Evolutionary conservation across 2,888 invertebrate genomes (phyloP).

Genomic region (Cotesia congregata): DNA sequence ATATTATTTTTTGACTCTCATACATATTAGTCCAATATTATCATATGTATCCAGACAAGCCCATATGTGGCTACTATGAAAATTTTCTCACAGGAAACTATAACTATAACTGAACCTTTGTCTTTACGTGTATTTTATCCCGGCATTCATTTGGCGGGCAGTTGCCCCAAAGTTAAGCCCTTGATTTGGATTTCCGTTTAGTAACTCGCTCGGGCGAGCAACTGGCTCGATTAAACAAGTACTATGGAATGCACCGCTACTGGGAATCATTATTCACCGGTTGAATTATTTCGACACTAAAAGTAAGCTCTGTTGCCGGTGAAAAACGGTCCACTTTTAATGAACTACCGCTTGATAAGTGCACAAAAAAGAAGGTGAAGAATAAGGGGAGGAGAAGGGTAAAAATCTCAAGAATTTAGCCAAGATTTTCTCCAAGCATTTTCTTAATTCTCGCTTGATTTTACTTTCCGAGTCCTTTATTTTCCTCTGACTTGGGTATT

Average conservation of each 20-base stretch:
- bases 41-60: too few relatives aligned
- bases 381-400: background rate
- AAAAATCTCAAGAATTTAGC: background rate
- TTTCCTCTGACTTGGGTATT: background rate
- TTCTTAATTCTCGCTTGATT: background rate
- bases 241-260: slow-evolving; percentile 8
- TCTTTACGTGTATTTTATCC: background rate
- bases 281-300: background rate
- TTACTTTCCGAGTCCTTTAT: background rate
- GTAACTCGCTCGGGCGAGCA: slow-evolving; percentile 41
- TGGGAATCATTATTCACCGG: background rate
- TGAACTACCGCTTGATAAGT: background rate
- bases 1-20: too few relatives aligned
- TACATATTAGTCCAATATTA: too few relatives aligned
- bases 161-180: slow-evolving; percentile 39
- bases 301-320: background rate
- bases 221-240: slow-evolving; percentile 12
- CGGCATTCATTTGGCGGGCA: slow-evolving; percentile 23
- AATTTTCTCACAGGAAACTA: too few relatives aligned
- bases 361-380: too few relatives aligned
- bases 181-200: slow-evolving; percentile 65
- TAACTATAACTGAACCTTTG: background rate
- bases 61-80: too few relatives aligned
- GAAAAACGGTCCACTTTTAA: slow-evolving; percentile 18
- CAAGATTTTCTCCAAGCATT: background rate